Base-by-base conservation (phyloP, 2,113 vertebrate genomes). In the Oryzias melastigma region DNA sequence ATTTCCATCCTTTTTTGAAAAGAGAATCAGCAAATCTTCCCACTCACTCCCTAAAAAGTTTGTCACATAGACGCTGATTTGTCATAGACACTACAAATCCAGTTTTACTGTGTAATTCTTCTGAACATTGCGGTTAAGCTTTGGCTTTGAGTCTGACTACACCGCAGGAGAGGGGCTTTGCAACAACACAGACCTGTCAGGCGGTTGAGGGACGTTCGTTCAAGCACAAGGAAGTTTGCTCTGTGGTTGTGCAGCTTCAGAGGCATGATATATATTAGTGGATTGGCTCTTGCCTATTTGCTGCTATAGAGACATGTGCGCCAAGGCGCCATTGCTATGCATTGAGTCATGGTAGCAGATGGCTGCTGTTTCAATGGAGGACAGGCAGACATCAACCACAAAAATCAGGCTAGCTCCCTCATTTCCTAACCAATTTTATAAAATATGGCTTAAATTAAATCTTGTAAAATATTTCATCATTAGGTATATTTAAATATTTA, bases 41-140 rank as follows among this genome's bases (percentile, higher is more conserved):
- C 40, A 68, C 71, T 58, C 68, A 59, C 68, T 70, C 65, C 50
- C 27, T 65, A 45, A 79, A 73, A 85, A 80, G 67, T 87, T 82
- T 88, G 78, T 77, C 75, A 86, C 61, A 69, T 75, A 53, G 74
- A 77, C 51, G 27, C 70, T 68, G 82, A 85, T 84, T 87, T 85
- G 84, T 81, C 84, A 82, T 68, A 70, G 75, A 85, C 68, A 81
- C 47, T 65, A 65, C 58, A 78, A 90, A 90, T 82, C 82, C 74
- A 79, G 63, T 84, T 86, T 87, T 88, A 82, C 71, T 76, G 75
- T 87, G 80, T 87, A 87, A 87, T 85, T 44, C 60, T 13, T 76
- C 66, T 84, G 81, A 84, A 79, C 66, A 54, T 70, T 62, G 61
- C 59, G 29, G 62, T 69, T 80, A 80, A 82, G 69, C 80, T 75